phyloP scores from a whole-genome alignment of 2,797 vertebrate genomes.

The Ptychobarbus kaznakovi region DNA sequence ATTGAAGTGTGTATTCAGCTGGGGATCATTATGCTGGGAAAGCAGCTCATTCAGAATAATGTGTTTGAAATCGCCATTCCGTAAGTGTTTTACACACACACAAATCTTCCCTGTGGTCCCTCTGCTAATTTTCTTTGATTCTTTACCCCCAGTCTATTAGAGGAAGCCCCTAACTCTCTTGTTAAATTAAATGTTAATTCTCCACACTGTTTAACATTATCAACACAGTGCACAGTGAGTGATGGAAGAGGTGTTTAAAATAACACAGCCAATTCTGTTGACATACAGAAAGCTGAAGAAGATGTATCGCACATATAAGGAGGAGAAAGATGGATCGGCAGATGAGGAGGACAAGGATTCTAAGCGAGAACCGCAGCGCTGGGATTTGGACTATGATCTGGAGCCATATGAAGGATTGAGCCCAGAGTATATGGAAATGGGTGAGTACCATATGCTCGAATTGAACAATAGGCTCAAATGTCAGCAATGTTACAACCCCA shows the following conservation, averaged over 20 bases:
- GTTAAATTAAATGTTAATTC: constrained; percentile 4
- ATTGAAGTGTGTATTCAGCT: constrained; percentile 98
- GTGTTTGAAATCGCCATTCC: constrained; percentile 97
- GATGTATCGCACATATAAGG: constrained; percentile 79
- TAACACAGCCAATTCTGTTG: background rate
- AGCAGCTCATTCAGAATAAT: constrained; percentile 98
- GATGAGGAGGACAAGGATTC: constrained; percentile 74
- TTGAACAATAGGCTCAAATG: background rate
- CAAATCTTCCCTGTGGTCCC: constrained; percentile 1
- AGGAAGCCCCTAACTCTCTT: constrained; percentile 9
- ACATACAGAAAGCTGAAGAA: constrained; percentile 79
- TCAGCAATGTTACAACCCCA: background rate
- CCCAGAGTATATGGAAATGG: constrained; percentile 99
- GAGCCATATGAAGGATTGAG: constrained; percentile 93
- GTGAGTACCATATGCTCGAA: constrained; percentile 75
- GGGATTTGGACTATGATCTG: constrained; percentile 88
- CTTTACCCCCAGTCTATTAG: background rate
- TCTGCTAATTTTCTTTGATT: constrained; percentile 12
- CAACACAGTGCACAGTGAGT: background rate
- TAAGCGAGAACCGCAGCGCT: constrained; percentile 82
- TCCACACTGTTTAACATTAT: constrained; percentile 11
- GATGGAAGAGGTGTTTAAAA: background rate
- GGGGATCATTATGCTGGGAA: constrained; percentile 99
- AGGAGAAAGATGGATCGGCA: constrained; percentile 68
- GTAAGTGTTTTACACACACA: constrained; percentile 78